Conservation (phyloP, 1,140 invertebrate species). For the Leptopilina clavipes region DNA sequence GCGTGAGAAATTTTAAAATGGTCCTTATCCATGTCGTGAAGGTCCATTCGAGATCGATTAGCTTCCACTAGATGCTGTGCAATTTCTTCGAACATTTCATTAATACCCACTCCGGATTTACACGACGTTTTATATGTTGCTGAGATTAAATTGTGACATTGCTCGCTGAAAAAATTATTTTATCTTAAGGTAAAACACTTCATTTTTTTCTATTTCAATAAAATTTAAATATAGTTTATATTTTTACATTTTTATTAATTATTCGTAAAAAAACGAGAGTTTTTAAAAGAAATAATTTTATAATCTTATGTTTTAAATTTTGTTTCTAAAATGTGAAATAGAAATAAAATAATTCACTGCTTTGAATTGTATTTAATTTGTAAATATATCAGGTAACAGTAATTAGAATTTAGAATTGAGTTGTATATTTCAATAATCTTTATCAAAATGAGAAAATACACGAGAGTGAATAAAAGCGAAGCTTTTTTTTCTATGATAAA, state of each 20-base stretch:
- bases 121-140: constrained; percentile 93
- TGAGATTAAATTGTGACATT: constrained; percentile 93
- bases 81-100: constrained; percentile 94
- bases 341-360: background rate
- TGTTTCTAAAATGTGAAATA: no score
- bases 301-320: no score
- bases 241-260: no score
- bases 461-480: constrained; percentile 21
- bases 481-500: constrained; percentile 34
- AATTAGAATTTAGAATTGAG: background rate
- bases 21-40: constrained; percentile 85
- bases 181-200: constrained; percentile 35
- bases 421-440: background rate
- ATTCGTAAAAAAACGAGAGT: no score
- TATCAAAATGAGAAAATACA: background rate
- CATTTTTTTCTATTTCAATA: background rate
- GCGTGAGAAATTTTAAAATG: constrained; percentile 84
- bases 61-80: constrained; percentile 85
- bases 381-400: background rate
- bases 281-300: no score
- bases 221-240: background rate
- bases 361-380: background rate
- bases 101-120: constrained; percentile 89
- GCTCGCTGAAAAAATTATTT: constrained; percentile 80
- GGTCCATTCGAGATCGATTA: constrained; percentile 86